A percentile compares a stretch with the other conserved stretches of the same genome.
These are phyloP conservation scores for Panorpa germanica DNA, from an alignment of 2,888 invertebrate genomes.

Conservation along the genomic window DNA sequence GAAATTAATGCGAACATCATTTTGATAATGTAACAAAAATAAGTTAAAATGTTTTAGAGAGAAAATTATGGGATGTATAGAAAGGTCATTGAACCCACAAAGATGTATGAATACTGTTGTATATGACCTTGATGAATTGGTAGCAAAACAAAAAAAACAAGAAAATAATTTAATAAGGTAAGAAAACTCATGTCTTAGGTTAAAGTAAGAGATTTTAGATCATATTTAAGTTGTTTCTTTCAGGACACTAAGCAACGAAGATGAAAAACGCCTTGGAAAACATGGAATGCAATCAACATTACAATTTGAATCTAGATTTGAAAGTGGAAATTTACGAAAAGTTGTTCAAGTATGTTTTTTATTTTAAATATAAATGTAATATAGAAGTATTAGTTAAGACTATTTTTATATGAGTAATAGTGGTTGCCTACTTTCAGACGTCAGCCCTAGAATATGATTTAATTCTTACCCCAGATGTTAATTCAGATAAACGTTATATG, in stretches of 20 bases:
- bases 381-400: constrained; percentile 13
- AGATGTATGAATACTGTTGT: constrained; percentile 40
- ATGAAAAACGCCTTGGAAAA: too few relatives aligned
- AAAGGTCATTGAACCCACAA: constrained; percentile 41
- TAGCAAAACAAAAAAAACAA: constrained; percentile 12
- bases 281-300: too few relatives aligned
- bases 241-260: too few relatives aligned
- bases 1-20: too few relatives aligned
- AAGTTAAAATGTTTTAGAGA: constrained; percentile 21
- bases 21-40: constrained; percentile 10
- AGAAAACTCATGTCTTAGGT: too few relatives aligned
- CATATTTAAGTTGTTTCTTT: too few relatives aligned
- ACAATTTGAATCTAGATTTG: constrained; percentile 68
- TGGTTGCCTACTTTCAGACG: constrained; percentile 30
- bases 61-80: constrained; percentile 44
- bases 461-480: constrained; percentile 65
- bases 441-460: constrained; percentile 63
- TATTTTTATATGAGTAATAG: constrained; percentile 7
- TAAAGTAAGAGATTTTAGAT: too few relatives aligned
- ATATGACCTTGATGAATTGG: constrained; percentile 44
- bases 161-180: too few relatives aligned
- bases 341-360: constrained; percentile 44
- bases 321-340: constrained; percentile 68
- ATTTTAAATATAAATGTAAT: constrained; percentile 9
- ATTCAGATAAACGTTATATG: constrained; percentile 58